Conservation (phyloP, 2,797 vertebrate genomes). For the Tragelaphus oryx region DNA sequence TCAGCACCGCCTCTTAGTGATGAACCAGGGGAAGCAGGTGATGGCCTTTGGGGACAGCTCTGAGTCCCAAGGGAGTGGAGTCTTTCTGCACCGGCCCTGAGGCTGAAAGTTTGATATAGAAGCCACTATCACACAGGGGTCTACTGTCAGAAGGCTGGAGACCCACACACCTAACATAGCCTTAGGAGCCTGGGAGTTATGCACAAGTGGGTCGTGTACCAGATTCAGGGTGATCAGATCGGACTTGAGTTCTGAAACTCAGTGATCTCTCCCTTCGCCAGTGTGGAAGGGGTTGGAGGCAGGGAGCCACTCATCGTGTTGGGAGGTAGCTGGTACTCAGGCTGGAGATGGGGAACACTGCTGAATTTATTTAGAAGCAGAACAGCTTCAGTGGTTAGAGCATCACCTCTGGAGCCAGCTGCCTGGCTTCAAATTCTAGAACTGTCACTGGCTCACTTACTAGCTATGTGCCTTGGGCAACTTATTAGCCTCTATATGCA, state of each 20-base stretch:
- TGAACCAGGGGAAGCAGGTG: neutral
- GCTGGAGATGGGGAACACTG: neutral
- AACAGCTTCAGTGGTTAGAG: neutral
- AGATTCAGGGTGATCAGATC: too few species aligned
- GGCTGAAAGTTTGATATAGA: neutral
- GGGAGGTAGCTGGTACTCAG: neutral
- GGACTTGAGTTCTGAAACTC: neutral
- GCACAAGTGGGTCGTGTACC: fast-evolving
- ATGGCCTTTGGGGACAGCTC: neutral
- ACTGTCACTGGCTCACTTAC: neutral
- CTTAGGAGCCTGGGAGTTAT: neutral
- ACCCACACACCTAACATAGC: neutral
- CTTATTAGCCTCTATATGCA: neutral
- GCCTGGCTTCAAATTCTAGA: neutral
- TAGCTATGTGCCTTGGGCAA: neutral
- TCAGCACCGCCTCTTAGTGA: neutral
- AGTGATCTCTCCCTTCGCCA: neutral
- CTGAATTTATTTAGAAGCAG: neutral
- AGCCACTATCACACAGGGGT: neutral
- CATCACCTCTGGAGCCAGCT: neutral
- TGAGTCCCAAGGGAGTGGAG: neutral
- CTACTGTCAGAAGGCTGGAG: neutral
- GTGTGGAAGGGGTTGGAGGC: neutral
- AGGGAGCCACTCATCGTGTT: neutral
- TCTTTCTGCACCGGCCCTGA: neutral